phyloP scores from a whole-genome alignment of 2,113 vertebrate genomes.

The Poecile atricapillus region DNA sequence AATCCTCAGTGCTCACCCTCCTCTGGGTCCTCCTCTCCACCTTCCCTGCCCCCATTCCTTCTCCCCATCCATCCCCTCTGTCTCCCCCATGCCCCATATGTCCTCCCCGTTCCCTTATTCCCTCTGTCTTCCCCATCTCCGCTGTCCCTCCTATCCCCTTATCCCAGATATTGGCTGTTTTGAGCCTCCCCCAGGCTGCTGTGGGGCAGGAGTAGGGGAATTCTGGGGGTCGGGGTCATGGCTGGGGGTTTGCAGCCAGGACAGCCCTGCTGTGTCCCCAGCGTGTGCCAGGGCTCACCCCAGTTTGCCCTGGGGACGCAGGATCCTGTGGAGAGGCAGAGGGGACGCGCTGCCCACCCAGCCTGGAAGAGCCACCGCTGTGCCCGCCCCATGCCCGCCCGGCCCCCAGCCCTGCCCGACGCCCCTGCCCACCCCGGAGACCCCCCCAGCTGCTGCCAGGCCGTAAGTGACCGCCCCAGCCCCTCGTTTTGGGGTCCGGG shows the following conservation, averaged over 20 bases:
- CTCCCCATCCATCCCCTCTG: no score
- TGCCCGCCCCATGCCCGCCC: accelerated
- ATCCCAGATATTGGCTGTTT: not conserved
- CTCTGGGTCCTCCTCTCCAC: no score
- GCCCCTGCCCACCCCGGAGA: accelerated
- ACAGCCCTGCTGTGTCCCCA: accelerated
- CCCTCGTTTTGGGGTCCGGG: accelerated
- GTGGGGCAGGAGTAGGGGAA: not conserved
- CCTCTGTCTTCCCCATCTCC: no score
- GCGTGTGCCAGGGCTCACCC: not conserved
- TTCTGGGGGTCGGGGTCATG: accelerated
- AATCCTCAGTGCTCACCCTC: no score
- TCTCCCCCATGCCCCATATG: not conserved
- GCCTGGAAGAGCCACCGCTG: not conserved
- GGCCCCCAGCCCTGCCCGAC: accelerated
- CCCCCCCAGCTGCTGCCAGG: not conserved
- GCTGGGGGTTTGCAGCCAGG: not conserved
- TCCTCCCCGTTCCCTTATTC: not conserved
- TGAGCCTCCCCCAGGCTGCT: no score
- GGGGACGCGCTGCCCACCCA: accelerated
- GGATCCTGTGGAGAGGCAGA: not conserved
- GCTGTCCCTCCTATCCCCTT: accelerated
- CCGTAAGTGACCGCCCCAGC: not conserved
- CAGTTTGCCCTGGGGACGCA: accelerated
- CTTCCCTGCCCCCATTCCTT: no score